These are phyloP conservation scores for Hiodon alosoides DNA, from an alignment of 2,113 vertebrate genomes.

Conservation along the genomic window DNA sequence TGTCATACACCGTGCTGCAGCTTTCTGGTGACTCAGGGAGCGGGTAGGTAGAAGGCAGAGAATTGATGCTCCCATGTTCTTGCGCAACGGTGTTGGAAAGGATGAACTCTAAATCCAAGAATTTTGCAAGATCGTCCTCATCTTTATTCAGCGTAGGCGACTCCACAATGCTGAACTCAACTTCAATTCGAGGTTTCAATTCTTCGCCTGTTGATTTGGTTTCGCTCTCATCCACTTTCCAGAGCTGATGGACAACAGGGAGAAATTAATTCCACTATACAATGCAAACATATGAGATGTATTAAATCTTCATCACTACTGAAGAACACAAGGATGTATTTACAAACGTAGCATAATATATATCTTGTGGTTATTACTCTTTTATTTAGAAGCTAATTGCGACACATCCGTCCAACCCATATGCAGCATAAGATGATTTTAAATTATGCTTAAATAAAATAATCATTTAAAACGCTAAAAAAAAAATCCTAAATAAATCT, in stretches of 20 bases:
- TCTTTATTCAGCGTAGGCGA: conserved; percentile 59
- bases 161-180: conserved; percentile 65
- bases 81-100: conserved; percentile 69
- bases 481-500: too few species aligned
- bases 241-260: conserved; percentile 40
- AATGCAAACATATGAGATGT: background rate
- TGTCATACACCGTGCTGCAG: conserved; percentile 67
- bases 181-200: conserved; percentile 50
- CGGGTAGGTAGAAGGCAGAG: conserved; percentile 59
- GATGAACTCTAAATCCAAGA: conserved; percentile 85
- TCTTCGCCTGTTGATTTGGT: conserved; percentile 34
- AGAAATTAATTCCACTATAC: background rate
- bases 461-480: too few species aligned
- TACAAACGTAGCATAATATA: too few species aligned
- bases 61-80: conserved; percentile 33
- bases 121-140: conserved; percentile 78
- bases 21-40: conserved; percentile 85
- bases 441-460: too few species aligned
- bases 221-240: conserved; percentile 43
- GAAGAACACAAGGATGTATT: background rate
- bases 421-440: too few species aligned
- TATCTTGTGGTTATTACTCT: too few species aligned
- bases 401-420: too few species aligned
- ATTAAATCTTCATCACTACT: background rate
- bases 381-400: too few species aligned